Evolutionary conservation across 2,797 vertebrate species (phyloP), one percentile per base, ranked within the genome.

Genomic region (Melanotaenia parkinsoni): DNA sequence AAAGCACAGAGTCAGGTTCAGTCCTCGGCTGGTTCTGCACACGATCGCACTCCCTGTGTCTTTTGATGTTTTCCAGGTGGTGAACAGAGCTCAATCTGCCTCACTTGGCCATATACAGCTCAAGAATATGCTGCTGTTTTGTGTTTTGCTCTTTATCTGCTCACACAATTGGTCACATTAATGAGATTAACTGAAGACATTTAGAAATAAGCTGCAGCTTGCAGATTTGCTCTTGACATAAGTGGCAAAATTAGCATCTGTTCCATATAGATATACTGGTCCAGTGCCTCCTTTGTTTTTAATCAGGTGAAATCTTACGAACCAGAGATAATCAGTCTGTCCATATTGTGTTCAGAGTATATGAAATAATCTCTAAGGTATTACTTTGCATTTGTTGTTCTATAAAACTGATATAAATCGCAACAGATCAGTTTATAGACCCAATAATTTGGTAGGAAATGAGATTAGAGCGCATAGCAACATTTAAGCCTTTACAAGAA

Each of bases 161-260:
- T 68, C 63, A 1, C 81, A 79, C 78, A 69, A 87, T 80, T 88
- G 81, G 85, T 79, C 65, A 83, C 69, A 79, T 85, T 84, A 89
- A 89, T 86, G 80, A 91, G 84, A 91, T 91, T 84, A 86, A 86
- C 79, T 53, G 70, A 70, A 76, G 81, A 83, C 80, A 68, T 84
- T 84, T 50, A 74, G 81, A 81, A 89, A 89, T 86, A 78, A 86
- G 80, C 83, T 20, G 54, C 65, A 30, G 66, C 70, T 65, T 60
- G 77, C 83, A 77, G 85, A 85, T 88, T 86, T 77, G 60, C 65
- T 76, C 64, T 35, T 53, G 24, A 62, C 63, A 66, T 62, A 68
- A 82, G 74, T 71, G 72, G 58, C 26, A 43, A 56, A 60, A 70
- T 79, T 64, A 70, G 71, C 79, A 75, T 77, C 75, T 70, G 83